phyloP scores from a whole-genome alignment of 2,113 vertebrate species.

The Neolamprologus sp. region DNA sequence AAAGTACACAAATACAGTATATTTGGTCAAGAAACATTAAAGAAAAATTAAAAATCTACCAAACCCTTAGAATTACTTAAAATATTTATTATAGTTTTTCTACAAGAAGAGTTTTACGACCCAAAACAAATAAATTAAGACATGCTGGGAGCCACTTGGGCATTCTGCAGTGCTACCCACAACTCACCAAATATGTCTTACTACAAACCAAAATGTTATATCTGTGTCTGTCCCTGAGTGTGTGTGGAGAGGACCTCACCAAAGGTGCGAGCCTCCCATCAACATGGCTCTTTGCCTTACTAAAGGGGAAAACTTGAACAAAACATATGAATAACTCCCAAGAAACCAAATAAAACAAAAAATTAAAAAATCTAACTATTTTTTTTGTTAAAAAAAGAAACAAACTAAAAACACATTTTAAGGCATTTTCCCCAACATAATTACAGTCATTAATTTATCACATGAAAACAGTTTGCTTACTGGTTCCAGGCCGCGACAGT shows the following conservation, averaged over 20 bases:
- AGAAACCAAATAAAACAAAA: not conserved
- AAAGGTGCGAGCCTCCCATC: not conserved
- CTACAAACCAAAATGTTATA: not conserved
- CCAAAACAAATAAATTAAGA: not conserved
- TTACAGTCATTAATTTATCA: not conserved
- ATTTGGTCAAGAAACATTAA: not conserved
- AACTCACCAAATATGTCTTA: not conserved
- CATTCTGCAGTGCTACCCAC: not conserved
- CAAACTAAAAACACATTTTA: not conserved
- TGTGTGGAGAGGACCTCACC: not conserved
- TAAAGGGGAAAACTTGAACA: not conserved
- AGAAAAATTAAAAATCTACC: not conserved
- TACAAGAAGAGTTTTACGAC: not conserved
- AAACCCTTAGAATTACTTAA: not conserved
- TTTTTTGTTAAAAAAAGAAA: not conserved
- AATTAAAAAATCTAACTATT: rapidly evolving
- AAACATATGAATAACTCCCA: not conserved
- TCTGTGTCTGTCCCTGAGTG: not conserved
- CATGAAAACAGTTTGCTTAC: not conserved
- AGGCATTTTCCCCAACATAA: not conserved
- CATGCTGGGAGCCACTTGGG: not conserved
- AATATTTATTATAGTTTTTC: not conserved
- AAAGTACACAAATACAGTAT: not conserved
- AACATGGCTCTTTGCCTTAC: not conserved
- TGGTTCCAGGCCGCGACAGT: not conserved